Base-by-base conservation (phyloP, 1,140 invertebrate genomes). In the Sminthurides bifidus region DNA sequence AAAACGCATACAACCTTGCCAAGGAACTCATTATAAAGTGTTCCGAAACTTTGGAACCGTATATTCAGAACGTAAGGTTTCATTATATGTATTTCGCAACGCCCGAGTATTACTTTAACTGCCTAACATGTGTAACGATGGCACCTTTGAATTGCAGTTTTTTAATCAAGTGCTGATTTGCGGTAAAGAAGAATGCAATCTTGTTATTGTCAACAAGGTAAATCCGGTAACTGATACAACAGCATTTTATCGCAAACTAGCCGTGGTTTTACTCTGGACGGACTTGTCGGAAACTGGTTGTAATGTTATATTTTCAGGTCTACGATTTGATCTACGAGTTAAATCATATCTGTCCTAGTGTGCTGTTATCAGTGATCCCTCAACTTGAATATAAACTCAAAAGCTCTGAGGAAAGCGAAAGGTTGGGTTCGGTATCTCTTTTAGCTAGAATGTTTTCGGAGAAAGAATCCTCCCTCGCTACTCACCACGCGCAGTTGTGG, bases 281-380 rank as follows among this genome's bases (percentile, higher is more conserved):
- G 33, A 37, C 10, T 44, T 44, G 21, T 44, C 21, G 10, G 21
- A 10, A 44, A 12, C 21, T 44, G 12, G 41, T 12, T 33, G 17
- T 51, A 38, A 23, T 10, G 17, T 17, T 31, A 12, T 2, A 17
- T 46, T 60, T 56, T 1, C 24, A 56, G 53, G 60, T 96, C 27
- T 96, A 93, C 71, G 92, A 96, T 71, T 75, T 98, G 48, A 95
- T 98, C 63, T 96, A 96, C 71, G 92, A 98, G 72, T 72, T 98
- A 58, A 92, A 97, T 73, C 82, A 88, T 67, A 94, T 96, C 63
- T 92, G 89, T 69, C 85, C 92, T 0, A 82, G 79, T 66, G 81
- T 97, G 23, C 72, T 98, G 50, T 69, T 88, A 21, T 81, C 88
- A 14, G 90, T 96, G 21, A 72, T 97, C 49, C 93, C 93, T 0